Evolutionary conservation across 2,888 invertebrate genomes (phyloP).

Genomic region (Cinara cedri): DNA sequence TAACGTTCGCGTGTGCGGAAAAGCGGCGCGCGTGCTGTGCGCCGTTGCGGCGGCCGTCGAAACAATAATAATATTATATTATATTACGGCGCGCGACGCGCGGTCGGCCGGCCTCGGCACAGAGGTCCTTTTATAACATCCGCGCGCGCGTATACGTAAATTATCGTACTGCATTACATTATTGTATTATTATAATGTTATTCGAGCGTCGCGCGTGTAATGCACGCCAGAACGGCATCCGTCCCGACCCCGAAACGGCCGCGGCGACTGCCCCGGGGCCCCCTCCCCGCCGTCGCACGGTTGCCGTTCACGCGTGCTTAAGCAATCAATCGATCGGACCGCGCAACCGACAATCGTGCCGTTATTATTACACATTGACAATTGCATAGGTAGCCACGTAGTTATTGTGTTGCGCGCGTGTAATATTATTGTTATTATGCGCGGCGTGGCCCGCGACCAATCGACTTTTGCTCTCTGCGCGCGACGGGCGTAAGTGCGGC

Average conservation of each 20-base stretch:
- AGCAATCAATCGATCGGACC: constrained; percentile 45
- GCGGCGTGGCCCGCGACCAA: background rate
- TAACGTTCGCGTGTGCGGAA: background rate
- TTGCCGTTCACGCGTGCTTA: constrained; percentile 44
- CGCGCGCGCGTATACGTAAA: background rate
- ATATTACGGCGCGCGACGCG: no score
- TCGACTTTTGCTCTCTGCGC: background rate
- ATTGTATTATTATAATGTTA: constrained; percentile 32
- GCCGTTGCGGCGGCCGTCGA: background rate
- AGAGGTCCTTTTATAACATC: constrained; percentile 28
- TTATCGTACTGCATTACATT: constrained; percentile 19
- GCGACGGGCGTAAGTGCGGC: no score
- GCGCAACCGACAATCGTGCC: background rate
- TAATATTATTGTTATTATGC: background rate
- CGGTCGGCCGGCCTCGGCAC: background rate
- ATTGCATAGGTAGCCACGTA: no score
- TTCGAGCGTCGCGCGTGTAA: background rate
- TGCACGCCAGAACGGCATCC: background rate
- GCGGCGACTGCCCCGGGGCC: background rate
- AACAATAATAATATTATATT: constrained; percentile 20
- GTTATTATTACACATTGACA: no score
- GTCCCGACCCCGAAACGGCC: background rate
- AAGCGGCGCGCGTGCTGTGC: constrained; percentile 38
- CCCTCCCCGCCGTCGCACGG: background rate
- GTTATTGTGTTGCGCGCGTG: no score